Conservation (phyloP, 2,797 vertebrate species). For the Pteropus rufus region DNA sequence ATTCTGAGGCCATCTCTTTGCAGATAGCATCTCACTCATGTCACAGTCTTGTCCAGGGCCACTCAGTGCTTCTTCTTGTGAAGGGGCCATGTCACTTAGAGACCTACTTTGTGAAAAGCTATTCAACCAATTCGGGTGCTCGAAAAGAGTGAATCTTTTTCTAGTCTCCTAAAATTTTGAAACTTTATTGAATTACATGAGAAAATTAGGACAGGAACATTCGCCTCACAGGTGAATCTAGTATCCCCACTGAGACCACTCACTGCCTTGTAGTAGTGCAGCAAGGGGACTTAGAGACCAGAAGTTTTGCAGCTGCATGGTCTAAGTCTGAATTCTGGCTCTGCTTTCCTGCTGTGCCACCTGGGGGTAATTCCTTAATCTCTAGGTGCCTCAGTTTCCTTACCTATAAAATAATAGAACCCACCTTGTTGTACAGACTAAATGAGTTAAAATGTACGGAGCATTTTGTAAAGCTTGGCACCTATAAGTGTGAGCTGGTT, state of each 20-base stretch:
- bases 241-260: background rate
- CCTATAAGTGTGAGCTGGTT: background rate
- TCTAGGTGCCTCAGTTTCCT: background rate
- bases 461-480: constrained; percentile 24
- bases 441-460: background rate
- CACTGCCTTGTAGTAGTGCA: background rate
- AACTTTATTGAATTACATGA: background rate
- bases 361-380: background rate
- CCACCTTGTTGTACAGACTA: background rate
- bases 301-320: background rate
- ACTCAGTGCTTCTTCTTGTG: background rate
- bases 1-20: background rate
- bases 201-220: background rate
- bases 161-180: background rate
- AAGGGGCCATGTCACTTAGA: background rate
- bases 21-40: background rate
- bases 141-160: background rate
- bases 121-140: background rate
- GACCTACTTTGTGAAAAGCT: background rate
- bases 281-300: background rate
- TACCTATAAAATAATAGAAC: background rate
- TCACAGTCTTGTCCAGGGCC: background rate
- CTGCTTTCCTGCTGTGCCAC: background rate
- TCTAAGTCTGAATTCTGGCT: background rate
- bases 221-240: background rate